Percentiles rank a stretch among this genome's conserved stretches.
phyloP scores from a whole-genome alignment of 1,140 invertebrate genomes.

The Drosophila oshimai region DNA sequence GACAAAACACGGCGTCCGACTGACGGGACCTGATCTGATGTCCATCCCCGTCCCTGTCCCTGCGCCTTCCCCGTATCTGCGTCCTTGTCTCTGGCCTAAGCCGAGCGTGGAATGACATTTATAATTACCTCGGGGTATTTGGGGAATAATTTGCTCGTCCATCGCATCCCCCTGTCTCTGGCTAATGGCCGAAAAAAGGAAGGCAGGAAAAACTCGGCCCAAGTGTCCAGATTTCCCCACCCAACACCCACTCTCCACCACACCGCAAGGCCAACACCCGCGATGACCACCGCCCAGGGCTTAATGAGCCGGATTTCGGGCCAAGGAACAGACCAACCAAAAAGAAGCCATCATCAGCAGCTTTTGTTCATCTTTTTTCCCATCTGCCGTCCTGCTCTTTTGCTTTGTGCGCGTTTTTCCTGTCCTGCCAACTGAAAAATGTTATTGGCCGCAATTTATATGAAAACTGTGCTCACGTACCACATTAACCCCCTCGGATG shows the following conservation, averaged over 20 bases:
- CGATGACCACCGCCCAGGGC: conserved; percentile 45
- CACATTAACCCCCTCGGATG: conserved; percentile 48
- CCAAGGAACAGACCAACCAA: conserved; percentile 36
- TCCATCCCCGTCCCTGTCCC: conserved; percentile 14
- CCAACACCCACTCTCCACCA: not conserved
- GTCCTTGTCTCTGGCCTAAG: conserved; percentile 37
- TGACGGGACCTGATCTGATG: conserved; percentile 22
- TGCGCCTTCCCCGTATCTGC: not conserved
- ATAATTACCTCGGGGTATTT: conserved; percentile 82
- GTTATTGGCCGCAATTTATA: conserved; percentile 80
- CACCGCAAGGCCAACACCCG: conserved; percentile 60
- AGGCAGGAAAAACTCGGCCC: conserved; percentile 25
- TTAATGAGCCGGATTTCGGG: conserved; percentile 72
- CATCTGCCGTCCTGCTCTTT: conserved; percentile 40
- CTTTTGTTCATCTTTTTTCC: conserved; percentile 72
- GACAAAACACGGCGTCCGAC: conserved; percentile 64
- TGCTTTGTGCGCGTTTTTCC: conserved; percentile 75
- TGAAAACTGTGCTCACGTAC: conserved; percentile 80
- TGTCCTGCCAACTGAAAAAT: conserved; percentile 76
- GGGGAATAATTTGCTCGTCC: conserved; percentile 75
- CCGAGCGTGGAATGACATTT: conserved; percentile 68
- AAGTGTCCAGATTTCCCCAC: conserved; percentile 53
- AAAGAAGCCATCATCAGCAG: conserved; percentile 78
- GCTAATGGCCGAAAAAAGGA: conserved; percentile 54
- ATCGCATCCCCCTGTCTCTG: conserved; percentile 24